Percentiles rank a stretch among this genome's conserved stretches.
Conservation (phyloP, 2,888 invertebrate species). For the Nomada goodeniana region DNA sequence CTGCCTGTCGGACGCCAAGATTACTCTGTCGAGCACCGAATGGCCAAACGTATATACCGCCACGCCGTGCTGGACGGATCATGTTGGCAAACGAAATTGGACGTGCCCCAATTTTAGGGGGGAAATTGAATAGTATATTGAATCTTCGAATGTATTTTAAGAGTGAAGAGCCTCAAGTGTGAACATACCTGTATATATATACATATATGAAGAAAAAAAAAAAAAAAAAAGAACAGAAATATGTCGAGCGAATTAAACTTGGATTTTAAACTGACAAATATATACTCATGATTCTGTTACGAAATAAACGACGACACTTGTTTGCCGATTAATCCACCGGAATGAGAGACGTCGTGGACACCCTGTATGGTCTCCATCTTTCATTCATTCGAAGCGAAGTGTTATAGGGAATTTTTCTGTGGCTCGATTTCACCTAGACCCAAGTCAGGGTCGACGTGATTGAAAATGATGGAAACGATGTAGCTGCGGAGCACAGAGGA, state of each 20-base stretch:
- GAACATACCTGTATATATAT: neutral
- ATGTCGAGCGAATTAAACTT: neutral
- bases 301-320: neutral
- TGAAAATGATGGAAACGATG: neutral
- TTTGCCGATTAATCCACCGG: neutral
- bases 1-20: neutral
- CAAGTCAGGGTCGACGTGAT: neutral
- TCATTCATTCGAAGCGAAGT: neutral
- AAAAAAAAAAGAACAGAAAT: neutral
- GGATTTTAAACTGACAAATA: conserved; percentile 11
- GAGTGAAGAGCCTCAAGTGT: neutral
- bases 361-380: conserved; percentile 13
- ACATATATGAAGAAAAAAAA: neutral
- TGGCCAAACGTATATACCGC: neutral
- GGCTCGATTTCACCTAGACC: neutral
- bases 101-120: too few species aligned
- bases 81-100: neutral
- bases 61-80: neutral
- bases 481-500: neutral
- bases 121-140: neutral
- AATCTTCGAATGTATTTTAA: neutral
- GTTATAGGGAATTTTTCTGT: neutral
- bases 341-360: conserved; percentile 1
- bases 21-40: too few species aligned
- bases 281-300: conserved; percentile 8